These are phyloP conservation scores for Ceratina australensis DNA, from an alignment of 1,140 invertebrate genomes.

Conservation along the genomic window DNA sequence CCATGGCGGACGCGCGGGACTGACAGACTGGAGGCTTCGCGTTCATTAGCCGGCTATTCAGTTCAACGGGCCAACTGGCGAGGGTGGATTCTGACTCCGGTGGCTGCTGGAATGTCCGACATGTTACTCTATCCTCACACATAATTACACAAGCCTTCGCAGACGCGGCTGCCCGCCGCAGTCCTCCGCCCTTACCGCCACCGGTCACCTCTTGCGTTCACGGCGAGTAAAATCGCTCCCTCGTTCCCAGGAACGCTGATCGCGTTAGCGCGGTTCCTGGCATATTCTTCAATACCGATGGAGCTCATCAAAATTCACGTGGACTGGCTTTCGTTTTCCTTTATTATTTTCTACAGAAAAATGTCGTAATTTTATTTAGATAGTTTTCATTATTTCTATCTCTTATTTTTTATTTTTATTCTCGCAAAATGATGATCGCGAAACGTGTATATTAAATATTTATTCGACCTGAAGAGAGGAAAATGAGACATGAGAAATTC, in stretches of 20 bases:
- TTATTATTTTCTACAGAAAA: background rate
- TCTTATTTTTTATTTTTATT: too few relatives aligned
- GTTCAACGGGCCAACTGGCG: conserved; percentile 75
- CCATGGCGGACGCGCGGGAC: conserved; percentile 54
- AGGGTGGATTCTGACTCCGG: conserved; percentile 75
- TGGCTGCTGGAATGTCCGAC: conserved; percentile 76
- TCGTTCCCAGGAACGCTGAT: background rate
- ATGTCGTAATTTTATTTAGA: background rate
- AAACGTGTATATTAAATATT: too few relatives aligned
- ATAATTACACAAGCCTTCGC: conserved; percentile 74
- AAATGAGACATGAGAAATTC: background rate
- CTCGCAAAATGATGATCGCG: too few relatives aligned
- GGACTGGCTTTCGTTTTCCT: background rate
- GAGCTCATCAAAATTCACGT: too few relatives aligned
- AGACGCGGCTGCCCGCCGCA: conserved; percentile 49
- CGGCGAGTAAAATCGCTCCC: conserved; percentile 18
- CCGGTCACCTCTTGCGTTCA: conserved; percentile 6
- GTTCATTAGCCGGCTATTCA: conserved; percentile 79
- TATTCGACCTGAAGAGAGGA: background rate
- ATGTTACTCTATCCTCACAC: conserved; percentile 72
- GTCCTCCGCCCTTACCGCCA: conserved; percentile 5
- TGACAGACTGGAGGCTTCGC: conserved; percentile 70
- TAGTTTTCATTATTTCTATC: too few relatives aligned
- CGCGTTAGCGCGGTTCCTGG: background rate
- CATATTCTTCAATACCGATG: too few relatives aligned